Evolutionary conservation across 2,797 vertebrate species (phyloP).

Genomic region (Lepilemur septentrionalis): DNA sequence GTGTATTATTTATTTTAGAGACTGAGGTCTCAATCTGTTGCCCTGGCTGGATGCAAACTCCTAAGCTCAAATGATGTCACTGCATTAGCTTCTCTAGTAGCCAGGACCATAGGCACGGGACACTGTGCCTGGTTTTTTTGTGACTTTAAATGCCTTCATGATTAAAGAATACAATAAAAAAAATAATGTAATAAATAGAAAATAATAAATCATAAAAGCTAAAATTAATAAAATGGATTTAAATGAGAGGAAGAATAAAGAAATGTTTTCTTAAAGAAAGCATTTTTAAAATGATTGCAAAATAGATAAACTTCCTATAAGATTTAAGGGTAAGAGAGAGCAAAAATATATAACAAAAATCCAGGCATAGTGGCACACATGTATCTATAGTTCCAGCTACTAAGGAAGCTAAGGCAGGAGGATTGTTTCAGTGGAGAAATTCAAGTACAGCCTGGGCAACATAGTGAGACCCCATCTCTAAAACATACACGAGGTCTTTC

Average conservation of each 20-base stretch:
- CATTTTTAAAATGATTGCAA: background rate
- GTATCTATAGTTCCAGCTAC: background rate
- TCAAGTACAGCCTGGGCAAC: background rate
- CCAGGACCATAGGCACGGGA: background rate
- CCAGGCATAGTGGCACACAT: background rate
- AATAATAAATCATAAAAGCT: background rate
- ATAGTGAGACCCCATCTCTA: background rate
- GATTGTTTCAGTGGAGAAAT: background rate
- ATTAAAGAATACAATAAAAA: background rate
- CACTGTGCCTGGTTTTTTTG: background rate
- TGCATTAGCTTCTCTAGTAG: background rate
- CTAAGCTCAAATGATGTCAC: background rate
- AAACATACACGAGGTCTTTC: background rate
- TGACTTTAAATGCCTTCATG: background rate
- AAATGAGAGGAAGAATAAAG: background rate
- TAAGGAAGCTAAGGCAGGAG: background rate
- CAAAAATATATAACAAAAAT: background rate
- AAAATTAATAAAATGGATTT: background rate
- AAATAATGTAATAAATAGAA: background rate
- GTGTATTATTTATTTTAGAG: background rate
- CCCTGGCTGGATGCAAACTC: background rate
- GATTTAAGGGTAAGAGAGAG: background rate
- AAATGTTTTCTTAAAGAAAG: background rate
- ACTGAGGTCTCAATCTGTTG: background rate
- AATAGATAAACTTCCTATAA: background rate